Evolutionary conservation across 2,797 vertebrate species (phyloP), one percentile per base, ranked within the genome.

Genomic region (Buceros bicornis): DNA sequence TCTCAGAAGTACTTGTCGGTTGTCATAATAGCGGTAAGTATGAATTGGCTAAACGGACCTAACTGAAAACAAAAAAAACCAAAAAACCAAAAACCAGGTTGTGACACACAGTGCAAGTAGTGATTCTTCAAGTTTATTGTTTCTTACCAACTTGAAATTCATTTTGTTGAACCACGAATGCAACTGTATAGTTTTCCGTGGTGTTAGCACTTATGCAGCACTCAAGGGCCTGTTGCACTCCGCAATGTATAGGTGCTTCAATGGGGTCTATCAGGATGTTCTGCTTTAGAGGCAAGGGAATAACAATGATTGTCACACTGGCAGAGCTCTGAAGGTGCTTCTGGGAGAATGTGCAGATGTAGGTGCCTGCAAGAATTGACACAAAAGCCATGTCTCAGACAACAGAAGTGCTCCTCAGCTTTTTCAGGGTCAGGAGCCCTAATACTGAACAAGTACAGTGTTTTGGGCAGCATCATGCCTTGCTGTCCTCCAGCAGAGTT

Each of bases 191-290:
- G 33, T 93, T 7, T 70, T 35, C 58, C 3, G 0, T 2, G 1
- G 54, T 40, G 13, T 73, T 15, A 6, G 82, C 93, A 10, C n/a
- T 42, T 29, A 98, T 19, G 22, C 98, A 98, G 89, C 98, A 98
- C 37, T 80, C 29, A 5, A 98, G 95, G 16, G 7, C 1, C 17
- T 78, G 91, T 14, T 16, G 60, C 7, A 3, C 54, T 14, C 50
- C 2, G 10, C 97, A 98, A 4, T 6, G 22, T 22, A 97, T 11
- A 0, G 42, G 21, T 29, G 95, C 50, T 62, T 6, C 20, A 70
- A 98, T 64, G 42, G 98, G 98, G 24, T 98, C 90, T 26, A 93
- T 57, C 90, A 97, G 40, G 93, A 98, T 98, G 48, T 96, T 58
- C 13, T 80, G 13, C 47, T 78, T 79, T 37, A 93, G 93, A 53